These are phyloP conservation scores for Lepidocyrtinus sp. DNA, from an alignment of 2,888 invertebrate genomes.

Conservation along the genomic window DNA sequence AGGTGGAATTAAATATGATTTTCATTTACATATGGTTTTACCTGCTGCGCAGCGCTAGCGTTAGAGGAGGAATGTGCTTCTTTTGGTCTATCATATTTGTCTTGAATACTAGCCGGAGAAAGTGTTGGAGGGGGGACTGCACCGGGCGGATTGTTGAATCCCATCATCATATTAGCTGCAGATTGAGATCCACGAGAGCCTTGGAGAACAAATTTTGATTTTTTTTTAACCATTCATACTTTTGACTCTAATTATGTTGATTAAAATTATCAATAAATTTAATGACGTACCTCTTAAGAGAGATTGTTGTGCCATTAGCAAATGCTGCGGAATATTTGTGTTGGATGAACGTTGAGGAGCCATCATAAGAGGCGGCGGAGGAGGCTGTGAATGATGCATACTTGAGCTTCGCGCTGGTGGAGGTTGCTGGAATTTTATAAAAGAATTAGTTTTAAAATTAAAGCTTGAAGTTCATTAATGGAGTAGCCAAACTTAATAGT, in stretches of 20 bases:
- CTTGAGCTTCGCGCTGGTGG: constrained; percentile 74
- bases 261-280: constrained; percentile 49
- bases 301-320: constrained; percentile 74
- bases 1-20: too few relatives aligned
- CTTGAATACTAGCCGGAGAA: constrained; percentile 62
- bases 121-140: constrained; percentile 68
- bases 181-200: constrained; percentile 62
- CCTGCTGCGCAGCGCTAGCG: constrained; percentile 63
- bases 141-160: constrained; percentile 69
- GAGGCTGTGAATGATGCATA: constrained; percentile 73
- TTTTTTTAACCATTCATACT: neutral
- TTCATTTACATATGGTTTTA: too few relatives aligned
- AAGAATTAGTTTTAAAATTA: too few relatives aligned
- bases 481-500: too few relatives aligned
- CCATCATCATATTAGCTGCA: constrained; percentile 67
- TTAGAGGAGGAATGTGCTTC: constrained; percentile 69
- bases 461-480: too few relatives aligned
- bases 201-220: constrained; percentile 26
- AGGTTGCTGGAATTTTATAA: constrained; percentile 74
- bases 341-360: constrained; percentile 74
- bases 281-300: constrained; percentile 73
- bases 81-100: constrained; percentile 70
- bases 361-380: constrained; percentile 75
- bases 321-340: constrained; percentile 74
- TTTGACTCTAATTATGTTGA: neutral